Evolutionary conservation across 2,888 invertebrate genomes (phyloP).

Genomic region (Deroplatys truncata): DNA sequence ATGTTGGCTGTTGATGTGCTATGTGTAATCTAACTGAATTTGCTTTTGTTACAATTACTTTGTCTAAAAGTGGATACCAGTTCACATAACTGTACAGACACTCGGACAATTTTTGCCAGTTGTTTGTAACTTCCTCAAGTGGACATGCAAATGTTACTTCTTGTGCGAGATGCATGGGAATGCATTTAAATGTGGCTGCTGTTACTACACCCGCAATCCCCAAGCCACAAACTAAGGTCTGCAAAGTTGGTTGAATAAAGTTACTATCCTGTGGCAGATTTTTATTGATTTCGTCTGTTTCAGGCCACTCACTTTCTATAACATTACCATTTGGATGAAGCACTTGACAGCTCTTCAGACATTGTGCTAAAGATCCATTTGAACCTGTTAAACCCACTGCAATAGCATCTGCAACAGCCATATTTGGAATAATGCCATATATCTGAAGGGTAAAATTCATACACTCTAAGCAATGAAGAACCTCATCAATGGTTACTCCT

Average conservation of each 20-base stretch:
- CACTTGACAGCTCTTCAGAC: constrained; percentile 23
- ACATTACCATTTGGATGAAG: constrained; percentile 17
- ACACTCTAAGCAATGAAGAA: constrained; percentile 15
- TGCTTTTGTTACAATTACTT: constrained; percentile 20
- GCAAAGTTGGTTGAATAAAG: constrained; percentile 16
- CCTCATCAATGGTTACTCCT: constrained; percentile 22
- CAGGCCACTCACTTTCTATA: constrained; percentile 22
- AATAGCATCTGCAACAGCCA: constrained; percentile 27
- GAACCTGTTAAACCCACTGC: constrained; percentile 25
- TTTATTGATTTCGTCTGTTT: not conserved
- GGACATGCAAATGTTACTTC: constrained; percentile 19
- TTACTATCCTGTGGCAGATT: not conserved
- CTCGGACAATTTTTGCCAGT: constrained; percentile 13
- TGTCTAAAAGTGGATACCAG: constrained; percentile 28
- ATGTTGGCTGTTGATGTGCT: constrained; percentile 20
- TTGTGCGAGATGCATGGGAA: constrained; percentile 24
- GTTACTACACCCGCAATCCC: constrained; percentile 23
- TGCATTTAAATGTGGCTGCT: constrained; percentile 19
- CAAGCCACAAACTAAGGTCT: constrained; percentile 24
- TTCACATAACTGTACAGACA: constrained; percentile 17
- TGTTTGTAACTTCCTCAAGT: constrained; percentile 14
- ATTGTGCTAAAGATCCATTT: constrained; percentile 21
- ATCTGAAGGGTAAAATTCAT: constrained; percentile 19
- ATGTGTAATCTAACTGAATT: constrained; percentile 19
- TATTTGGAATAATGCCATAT: constrained; percentile 25